Conservation (phyloP, 2,888 invertebrate genomes). For the Meganola albula region DNA sequence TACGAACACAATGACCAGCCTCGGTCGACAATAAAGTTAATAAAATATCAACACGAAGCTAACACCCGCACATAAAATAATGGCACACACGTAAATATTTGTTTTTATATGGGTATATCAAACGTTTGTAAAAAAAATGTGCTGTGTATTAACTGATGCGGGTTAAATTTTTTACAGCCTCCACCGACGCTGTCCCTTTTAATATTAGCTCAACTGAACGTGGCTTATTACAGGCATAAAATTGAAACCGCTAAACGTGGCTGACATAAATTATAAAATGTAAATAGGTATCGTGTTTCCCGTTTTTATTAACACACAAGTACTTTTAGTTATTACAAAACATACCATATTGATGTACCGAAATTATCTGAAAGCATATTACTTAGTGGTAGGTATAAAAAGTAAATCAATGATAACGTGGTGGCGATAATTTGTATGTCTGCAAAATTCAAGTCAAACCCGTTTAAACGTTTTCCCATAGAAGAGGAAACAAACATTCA, state of each 20-base stretch:
- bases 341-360: too few relatives aligned
- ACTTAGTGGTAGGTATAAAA: too few relatives aligned
- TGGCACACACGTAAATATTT: constrained; percentile 59
- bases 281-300: constrained; percentile 32
- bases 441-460: too few relatives aligned
- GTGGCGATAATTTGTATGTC: too few relatives aligned
- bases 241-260: constrained; percentile 55
- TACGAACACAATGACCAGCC: constrained; percentile 52
- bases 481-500: too few relatives aligned
- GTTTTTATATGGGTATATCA: constrained; percentile 62
- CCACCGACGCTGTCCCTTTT: constrained; percentile 34
- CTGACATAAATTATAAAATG: constrained; percentile 56
- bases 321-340: too few relatives aligned
- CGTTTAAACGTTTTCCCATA: too few relatives aligned
- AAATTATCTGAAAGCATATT: too few relatives aligned
- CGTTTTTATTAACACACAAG: constrained; percentile 22
- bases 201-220: constrained; percentile 52
- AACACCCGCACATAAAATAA: constrained; percentile 54
- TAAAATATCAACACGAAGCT: constrained; percentile 70
- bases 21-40: constrained; percentile 58
- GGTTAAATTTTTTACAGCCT: constrained; percentile 50
- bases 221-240: constrained; percentile 18
- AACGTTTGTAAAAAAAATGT: constrained; percentile 56
- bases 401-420: too few relatives aligned
- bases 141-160: constrained; percentile 59